phyloP scores from a whole-genome alignment of 2,113 vertebrate genomes.

The Macrotis lagotis region DNA sequence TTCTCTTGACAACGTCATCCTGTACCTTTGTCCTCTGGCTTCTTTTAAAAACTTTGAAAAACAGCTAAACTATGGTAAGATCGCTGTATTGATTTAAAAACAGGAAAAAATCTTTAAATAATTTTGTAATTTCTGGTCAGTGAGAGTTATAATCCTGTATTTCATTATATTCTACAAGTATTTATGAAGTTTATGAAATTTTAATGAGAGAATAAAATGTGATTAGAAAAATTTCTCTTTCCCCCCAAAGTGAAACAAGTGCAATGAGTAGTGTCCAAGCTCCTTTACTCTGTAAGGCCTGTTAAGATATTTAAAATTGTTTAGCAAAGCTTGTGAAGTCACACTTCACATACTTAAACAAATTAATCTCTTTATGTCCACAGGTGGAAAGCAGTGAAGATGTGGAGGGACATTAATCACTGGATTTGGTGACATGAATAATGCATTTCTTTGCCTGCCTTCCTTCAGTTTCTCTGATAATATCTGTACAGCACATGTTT shows the following conservation, averaged over 20 bases:
- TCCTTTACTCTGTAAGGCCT: slow-evolving; percentile 36
- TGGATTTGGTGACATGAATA: slow-evolving; percentile 73
- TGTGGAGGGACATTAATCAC: slow-evolving; percentile 70
- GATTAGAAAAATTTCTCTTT: neutral
- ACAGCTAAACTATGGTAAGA: neutral
- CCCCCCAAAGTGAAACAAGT: slow-evolving; percentile 41
- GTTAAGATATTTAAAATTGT: slow-evolving; percentile 67
- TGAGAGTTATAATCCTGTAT: neutral
- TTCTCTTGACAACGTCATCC: neutral
- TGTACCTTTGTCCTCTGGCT: neutral
- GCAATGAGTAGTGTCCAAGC: slow-evolving; percentile 3
- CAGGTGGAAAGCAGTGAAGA: slow-evolving; percentile 50
- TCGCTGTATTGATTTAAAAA: neutral
- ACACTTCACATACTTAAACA: slow-evolving; percentile 61
- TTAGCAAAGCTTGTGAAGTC: slow-evolving; percentile 65
- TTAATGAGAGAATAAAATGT: slow-evolving; percentile 26
- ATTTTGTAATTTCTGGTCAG: neutral
- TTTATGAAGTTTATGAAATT: slow-evolving; percentile 32
- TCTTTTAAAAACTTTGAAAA: slow-evolving; percentile 22
- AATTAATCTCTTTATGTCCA: slow-evolving; percentile 69
- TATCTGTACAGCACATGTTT: slow-evolving; percentile 56
- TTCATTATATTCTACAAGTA: slow-evolving; percentile 14
- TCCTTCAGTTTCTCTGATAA: slow-evolving; percentile 63
- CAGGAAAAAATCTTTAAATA: neutral
- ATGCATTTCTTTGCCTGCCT: slow-evolving; percentile 70